phyloP scores from a whole-genome alignment of 2,797 vertebrate genomes.

The Falco rusticolus region DNA sequence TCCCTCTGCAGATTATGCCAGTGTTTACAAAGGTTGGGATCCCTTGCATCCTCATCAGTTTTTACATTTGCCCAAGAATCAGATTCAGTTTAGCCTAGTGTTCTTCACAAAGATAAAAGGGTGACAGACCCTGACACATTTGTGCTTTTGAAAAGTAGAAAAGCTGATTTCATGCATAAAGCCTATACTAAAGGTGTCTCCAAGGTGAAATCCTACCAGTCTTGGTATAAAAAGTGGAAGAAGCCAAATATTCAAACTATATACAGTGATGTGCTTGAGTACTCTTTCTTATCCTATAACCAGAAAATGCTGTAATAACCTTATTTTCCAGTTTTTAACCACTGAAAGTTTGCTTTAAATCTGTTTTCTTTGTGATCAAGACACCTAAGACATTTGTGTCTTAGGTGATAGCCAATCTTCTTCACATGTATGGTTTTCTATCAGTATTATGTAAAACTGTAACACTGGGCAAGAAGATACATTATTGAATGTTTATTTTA shows the following conservation, averaged over 20 bases:
- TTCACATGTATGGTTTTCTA: neutral
- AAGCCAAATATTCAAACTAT: neutral
- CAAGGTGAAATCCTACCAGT: conserved; percentile 23
- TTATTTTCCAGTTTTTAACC: conserved; percentile 9
- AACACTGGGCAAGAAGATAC: neutral
- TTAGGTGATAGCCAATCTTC: neutral
- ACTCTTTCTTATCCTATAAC: neutral
- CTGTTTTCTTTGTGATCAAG: neutral
- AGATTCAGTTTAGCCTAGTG: conserved; percentile 45
- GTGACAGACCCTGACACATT: conserved; percentile 30
- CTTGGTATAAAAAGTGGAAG: conserved; percentile 9
- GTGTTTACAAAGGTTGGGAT: conserved; percentile 64
- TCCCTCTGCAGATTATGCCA: conserved; percentile 50
- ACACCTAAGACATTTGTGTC: neutral
- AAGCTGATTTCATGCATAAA: conserved; percentile 51
- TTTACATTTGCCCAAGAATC: conserved; percentile 46
- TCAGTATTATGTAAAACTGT: neutral
- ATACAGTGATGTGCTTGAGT: neutral
- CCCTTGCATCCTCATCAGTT: conserved; percentile 46
- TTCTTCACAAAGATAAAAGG: conserved; percentile 59
- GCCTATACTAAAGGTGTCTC: conserved; percentile 22
- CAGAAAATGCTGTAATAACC: neutral
- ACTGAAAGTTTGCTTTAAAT: neutral
- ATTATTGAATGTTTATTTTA: conserved; percentile 6
- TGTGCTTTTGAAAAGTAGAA: conserved; percentile 50